phyloP scores from a whole-genome alignment of 2,888 invertebrate species.

The Acholoe squamosa region DNA sequence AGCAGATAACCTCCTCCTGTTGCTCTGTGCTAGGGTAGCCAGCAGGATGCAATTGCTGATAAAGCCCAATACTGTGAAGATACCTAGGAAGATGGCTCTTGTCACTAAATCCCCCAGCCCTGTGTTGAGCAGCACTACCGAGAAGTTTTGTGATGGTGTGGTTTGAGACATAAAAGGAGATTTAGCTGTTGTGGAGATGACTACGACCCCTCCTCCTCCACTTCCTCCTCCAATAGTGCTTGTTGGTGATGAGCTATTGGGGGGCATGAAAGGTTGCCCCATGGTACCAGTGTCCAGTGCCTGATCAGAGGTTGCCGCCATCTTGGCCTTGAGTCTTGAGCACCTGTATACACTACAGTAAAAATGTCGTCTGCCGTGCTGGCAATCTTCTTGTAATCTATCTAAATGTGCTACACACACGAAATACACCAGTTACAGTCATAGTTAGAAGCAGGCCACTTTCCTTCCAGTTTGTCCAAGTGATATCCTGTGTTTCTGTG shows the following conservation, averaged over 20 bases:
- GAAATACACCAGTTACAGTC: not conserved
- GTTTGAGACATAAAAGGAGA: not conserved
- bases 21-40: conserved; percentile 74
- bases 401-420: not conserved
- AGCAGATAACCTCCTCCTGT: conserved; percentile 70
- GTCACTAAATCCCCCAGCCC: conserved; percentile 62
- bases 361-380: not conserved
- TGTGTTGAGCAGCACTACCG: conserved; percentile 25
- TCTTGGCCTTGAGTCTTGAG: not conserved
- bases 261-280: not conserved
- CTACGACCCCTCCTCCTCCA: not conserved
- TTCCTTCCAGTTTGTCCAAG: not conserved
- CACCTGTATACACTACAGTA: not conserved
- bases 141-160: not conserved
- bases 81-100: conserved; percentile 72
- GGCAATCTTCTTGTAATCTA: not conserved
- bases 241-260: not conserved
- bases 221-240: not conserved
- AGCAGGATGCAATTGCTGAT: conserved; percentile 76
- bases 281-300: not conserved
- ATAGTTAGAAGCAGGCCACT: not conserved
- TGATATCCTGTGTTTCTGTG: not conserved
- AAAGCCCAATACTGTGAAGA: conserved; percentile 76
- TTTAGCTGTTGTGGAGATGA: not conserved
- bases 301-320: not conserved